Evolutionary conservation across 2,113 vertebrate species (phyloP), one percentile per base, ranked within the genome.

Genomic region (Nibea albiflora): DNA sequence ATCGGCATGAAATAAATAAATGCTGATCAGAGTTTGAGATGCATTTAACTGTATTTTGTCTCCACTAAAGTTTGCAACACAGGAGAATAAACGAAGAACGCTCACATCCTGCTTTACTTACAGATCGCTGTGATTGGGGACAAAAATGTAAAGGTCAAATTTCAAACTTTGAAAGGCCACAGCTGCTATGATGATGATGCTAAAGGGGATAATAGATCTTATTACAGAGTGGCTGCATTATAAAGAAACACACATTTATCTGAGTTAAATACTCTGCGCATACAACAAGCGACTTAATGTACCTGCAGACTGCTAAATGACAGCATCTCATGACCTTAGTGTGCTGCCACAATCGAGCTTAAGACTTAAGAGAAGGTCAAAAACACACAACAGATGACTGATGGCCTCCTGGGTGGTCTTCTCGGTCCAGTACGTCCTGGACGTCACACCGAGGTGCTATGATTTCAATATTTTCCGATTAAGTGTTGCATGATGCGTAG

Each of bases 401-500:
- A 28, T 50, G 69, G 46, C 53, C 66, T 69, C 53, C 24, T 12
- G 28, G n/a, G 39, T 10, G 12, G 11, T 26, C 14, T 22, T 35
- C 39, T 50, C 35, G 60, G 12, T 57, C 35, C 62, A 64, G 42
- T 35, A 31, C 28, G 4, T 31, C 28, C n/a, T n/a, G n/a, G n/a
- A n/a, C n/a, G n/a, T n/a, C n/a, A 15, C 52, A 50, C 8, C 4
- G 7, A 67, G 26, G 12, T 28, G 26, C 63, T 71, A 42, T 3
- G 61, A 17, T 66, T 83, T 60, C 47, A 46, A 52, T 26, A 22
- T 69, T 79, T 83, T 80, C 63, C 66, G 78, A 86, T 87, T 84
- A 68, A 62, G 47, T 74, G 70, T 73, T 76, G 66, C 79, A 72
- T 88, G 87, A 84, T 24, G 76, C 63, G 1, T 53, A 44, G 71